Evolutionary conservation across 2,113 vertebrate species (phyloP).

Genomic region (Seriola quinqueradiata): DNA sequence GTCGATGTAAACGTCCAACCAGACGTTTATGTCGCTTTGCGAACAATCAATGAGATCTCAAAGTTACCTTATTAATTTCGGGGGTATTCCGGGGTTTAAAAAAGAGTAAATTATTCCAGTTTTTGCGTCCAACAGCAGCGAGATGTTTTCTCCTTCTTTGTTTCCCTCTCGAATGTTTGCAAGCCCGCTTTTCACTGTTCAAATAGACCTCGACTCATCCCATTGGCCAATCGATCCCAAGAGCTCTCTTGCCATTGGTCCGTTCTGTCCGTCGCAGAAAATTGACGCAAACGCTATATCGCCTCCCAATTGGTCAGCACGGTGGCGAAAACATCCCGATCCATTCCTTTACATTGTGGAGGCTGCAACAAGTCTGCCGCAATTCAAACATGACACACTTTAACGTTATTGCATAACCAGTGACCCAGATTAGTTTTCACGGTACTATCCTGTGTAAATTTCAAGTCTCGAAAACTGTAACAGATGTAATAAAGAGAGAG

Average conservation of each 20-base stretch:
- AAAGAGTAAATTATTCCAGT: constrained; percentile 11
- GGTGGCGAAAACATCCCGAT: neutral
- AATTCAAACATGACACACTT: constrained; percentile 23
- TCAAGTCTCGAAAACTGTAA: neutral
- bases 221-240: constrained; percentile 60
- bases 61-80: constrained; percentile 50
- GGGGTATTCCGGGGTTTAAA: neutral
- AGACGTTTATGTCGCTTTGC: accelerated
- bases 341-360: neutral
- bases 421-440: constrained; percentile 10
- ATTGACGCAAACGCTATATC: neutral
- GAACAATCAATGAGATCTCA: accelerated
- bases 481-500: neutral
- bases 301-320: constrained; percentile 47
- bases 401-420: constrained; percentile 23
- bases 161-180: constrained; percentile 75
- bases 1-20: neutral
- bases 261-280: neutral
- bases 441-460: neutral
- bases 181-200: constrained; percentile 75
- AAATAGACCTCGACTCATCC: constrained; percentile 64
- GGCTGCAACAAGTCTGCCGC: neutral
- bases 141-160: constrained; percentile 42
- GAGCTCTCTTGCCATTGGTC: constrained; percentile 49
- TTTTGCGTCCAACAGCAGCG: neutral